Percentiles rank a stretch among this genome's conserved stretches.
Conservation (phyloP, 2,888 invertebrate species). For the Stenoptilia bipunctidactyla region DNA sequence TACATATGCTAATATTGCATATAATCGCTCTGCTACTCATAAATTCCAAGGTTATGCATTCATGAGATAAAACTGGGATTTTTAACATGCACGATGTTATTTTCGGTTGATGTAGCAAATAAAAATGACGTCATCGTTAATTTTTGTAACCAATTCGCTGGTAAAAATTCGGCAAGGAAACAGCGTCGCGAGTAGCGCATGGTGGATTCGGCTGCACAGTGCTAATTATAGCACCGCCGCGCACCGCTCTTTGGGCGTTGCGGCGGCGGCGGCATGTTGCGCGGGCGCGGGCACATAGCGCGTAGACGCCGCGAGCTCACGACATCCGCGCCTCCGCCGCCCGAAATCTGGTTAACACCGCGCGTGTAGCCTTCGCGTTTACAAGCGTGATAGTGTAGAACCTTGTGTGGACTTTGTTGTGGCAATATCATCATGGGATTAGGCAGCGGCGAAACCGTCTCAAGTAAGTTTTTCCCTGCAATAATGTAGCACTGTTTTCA, state of each 20-base stretch:
- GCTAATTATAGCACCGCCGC: neutral
- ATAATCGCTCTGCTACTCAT: too few relatives aligned
- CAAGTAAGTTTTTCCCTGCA: too few relatives aligned
- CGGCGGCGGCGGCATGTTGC: conserved; percentile 12
- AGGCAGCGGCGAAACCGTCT: too few relatives aligned
- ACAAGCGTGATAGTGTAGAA: conserved; percentile 13
- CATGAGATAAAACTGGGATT: too few relatives aligned
- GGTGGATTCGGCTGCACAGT: neutral
- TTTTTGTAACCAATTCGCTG: neutral
- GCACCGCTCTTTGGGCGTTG: neutral
- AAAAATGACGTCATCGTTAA: too few relatives aligned
- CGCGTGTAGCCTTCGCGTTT: conserved; percentile 46
- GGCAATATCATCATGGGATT: too few relatives aligned
- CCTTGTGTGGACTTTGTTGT: too few relatives aligned
- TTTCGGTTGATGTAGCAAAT: too few relatives aligned
- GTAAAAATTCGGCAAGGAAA: neutral
- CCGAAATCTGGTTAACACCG: conserved; percentile 71
- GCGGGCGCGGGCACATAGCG: conserved; percentile 15
- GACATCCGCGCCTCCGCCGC: conserved; percentile 60
- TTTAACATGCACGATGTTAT: too few relatives aligned
- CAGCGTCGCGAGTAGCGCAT: neutral
- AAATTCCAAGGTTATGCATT: too few relatives aligned
- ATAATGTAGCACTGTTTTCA: too few relatives aligned
- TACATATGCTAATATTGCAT: too few relatives aligned
- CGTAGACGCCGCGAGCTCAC: conserved; percentile 38